Percentiles rank a stretch among this genome's conserved stretches.
Conservation (phyloP, 2,888 invertebrate species). For the Caenorhabditis uteleia region DNA sequence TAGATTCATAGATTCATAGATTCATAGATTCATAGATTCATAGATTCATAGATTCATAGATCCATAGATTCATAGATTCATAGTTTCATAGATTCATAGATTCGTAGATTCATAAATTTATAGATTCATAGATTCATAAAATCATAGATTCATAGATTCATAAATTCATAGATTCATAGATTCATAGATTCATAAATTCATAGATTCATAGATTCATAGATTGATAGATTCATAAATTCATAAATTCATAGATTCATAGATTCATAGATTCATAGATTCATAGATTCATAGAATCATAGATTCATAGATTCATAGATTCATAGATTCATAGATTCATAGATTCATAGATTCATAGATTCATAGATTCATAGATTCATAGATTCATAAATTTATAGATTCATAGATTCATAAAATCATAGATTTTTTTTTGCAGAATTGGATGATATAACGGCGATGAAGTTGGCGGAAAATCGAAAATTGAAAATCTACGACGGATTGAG, state of each 20-base stretch:
- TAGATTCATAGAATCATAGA: neutral
- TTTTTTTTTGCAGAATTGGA: neutral
- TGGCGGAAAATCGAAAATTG: constrained; percentile 5
- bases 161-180: neutral
- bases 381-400: neutral
- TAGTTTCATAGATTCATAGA: neutral
- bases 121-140: no score
- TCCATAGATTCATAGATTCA: constrained; percentile 3
- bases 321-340: neutral
- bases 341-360: neutral
- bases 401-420: no score
- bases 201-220: constrained; percentile 1
- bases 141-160: neutral
- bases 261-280: neutral
- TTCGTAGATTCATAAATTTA: no score
- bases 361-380: constrained; percentile 6
- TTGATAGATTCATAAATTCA: neutral
- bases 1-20: constrained; percentile 6
- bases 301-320: no score
- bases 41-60: no score
- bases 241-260: no score
- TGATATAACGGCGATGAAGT: constrained; percentile 8
- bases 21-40: neutral
- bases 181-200: no score
- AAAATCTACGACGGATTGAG: constrained; percentile 24